Percentiles rank a stretch among this genome's conserved stretches.
Conservation (phyloP, 1,140 invertebrate species). For the Eulimnadia texana region DNA sequence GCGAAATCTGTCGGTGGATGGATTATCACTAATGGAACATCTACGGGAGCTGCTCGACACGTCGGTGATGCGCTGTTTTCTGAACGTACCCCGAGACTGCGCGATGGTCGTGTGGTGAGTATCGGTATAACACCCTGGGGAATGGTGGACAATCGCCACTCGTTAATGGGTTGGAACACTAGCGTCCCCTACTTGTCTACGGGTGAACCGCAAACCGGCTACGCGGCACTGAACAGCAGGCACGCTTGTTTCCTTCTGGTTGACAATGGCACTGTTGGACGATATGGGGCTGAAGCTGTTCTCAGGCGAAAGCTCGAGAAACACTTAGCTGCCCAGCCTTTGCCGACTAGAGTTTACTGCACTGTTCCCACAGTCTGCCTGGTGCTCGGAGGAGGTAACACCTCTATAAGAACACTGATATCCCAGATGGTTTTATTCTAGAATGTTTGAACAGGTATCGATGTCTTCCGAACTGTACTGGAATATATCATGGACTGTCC, state of each 20-base stretch:
- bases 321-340: slow-evolving; percentile 67
- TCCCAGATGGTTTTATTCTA: neutral
- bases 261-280: slow-evolving; percentile 89
- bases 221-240: slow-evolving; percentile 82
- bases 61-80: slow-evolving; percentile 79
- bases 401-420: neutral
- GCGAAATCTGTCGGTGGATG: slow-evolving; percentile 91
- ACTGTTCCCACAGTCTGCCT: slow-evolving; percentile 73
- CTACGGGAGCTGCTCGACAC: slow-evolving; percentile 91
- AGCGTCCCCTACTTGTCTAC: slow-evolving; percentile 75
- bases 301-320: slow-evolving; percentile 80
- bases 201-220: slow-evolving; percentile 68
- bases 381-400: slow-evolving; percentile 82
- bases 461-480: slow-evolving; percentile 86
- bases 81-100: slow-evolving; percentile 57
- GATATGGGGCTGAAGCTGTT: slow-evolving; percentile 46
- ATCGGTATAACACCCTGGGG: slow-evolving; percentile 98
- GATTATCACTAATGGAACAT: slow-evolving; percentile 92
- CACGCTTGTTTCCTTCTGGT: slow-evolving; percentile 94
- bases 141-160: slow-evolving; percentile 86
- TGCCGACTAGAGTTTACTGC: slow-evolving; percentile 7
- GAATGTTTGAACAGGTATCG: slow-evolving; percentile 55
- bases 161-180: slow-evolving; percentile 57
- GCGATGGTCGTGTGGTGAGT: slow-evolving; percentile 76
- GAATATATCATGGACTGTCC: slow-evolving; percentile 92